Percentiles rank a stretch among this genome's conserved stretches.
These are phyloP conservation scores for Melanerpes aurifrons DNA, from an alignment of 2,113 vertebrate species.

Conservation along the genomic window DNA sequence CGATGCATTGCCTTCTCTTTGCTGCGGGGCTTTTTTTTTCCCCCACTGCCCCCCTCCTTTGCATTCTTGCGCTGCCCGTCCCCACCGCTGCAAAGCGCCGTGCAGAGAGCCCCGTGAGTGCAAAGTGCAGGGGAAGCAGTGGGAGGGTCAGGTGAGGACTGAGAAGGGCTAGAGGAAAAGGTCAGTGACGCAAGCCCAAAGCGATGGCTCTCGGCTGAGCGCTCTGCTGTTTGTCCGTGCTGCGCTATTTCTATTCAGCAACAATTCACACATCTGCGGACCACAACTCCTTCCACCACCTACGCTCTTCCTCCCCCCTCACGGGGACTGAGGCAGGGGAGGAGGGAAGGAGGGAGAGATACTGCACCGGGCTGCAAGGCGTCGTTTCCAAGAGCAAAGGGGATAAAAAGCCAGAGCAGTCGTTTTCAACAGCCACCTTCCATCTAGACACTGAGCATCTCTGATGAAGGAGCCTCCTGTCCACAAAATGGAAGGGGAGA, in stretches of 20 bases:
- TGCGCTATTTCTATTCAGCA: not conserved
- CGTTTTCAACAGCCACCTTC: not conserved
- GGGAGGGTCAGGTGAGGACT: conserved; percentile 40
- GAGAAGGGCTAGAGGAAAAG: conserved; percentile 45
- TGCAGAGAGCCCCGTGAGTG: not conserved
- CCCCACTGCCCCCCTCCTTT: not conserved
- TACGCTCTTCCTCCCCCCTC: conserved; percentile 8
- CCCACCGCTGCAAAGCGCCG: not conserved
- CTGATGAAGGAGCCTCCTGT: not conserved
- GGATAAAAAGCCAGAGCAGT: not conserved
- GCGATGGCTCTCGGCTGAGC: conserved; percentile 4
- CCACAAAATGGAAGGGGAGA: not conserved
- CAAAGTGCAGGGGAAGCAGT: not conserved
- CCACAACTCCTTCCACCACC: conserved; percentile 65
- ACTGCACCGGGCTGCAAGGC: not conserved
- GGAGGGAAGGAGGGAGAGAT: not conserved
- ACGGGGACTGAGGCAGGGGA: not conserved
- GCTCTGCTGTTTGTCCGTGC: conserved; percentile 6
- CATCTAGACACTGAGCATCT: not conserved
- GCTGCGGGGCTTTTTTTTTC: not conserved
- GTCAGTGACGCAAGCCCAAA: conserved; percentile 54
- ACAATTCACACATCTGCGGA: conserved; percentile 62
- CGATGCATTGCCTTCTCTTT: not conserved
- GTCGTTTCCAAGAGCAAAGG: not conserved
- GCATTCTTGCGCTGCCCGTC: not conserved